phyloP scores from a whole-genome alignment of 2,888 invertebrate species.

The Argyresthia albistria region DNA sequence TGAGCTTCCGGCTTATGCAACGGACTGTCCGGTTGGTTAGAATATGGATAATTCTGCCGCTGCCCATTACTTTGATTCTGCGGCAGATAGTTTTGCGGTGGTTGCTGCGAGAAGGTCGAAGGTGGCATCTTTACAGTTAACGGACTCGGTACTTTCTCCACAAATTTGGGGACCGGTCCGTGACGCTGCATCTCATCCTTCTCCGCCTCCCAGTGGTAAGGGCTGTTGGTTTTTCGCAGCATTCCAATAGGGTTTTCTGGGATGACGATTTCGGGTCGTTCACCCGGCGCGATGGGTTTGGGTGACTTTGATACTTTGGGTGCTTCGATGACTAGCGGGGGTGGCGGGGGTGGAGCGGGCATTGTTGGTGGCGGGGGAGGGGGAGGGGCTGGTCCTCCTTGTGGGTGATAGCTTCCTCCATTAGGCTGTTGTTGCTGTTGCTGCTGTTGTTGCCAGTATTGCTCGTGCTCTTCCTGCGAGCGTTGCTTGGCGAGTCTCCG shows the following conservation, averaged over 20 bases:
- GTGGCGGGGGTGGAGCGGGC: slow-evolving; percentile 72
- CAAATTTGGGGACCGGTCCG: slow-evolving; percentile 58
- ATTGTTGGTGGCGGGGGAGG: slow-evolving; percentile 59
- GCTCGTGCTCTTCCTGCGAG: slow-evolving; percentile 73
- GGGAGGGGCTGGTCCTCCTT: slow-evolving; percentile 45
- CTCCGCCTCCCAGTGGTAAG: slow-evolving; percentile 75
- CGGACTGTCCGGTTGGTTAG: slow-evolving; percentile 55
- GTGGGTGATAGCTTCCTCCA: slow-evolving; percentile 34
- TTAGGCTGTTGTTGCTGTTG: slow-evolving; percentile 23
- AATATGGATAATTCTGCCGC: slow-evolving; percentile 28
- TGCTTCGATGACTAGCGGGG: slow-evolving; percentile 70
- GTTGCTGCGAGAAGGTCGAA: slow-evolving; percentile 47
- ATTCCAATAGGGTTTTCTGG: slow-evolving; percentile 81
- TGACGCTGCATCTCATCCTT: slow-evolving; percentile 68
- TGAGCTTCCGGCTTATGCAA: slow-evolving; percentile 62
- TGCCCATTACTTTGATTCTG: slow-evolving; percentile 37
- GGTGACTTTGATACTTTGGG: slow-evolving; percentile 54
- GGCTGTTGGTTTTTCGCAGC: slow-evolving; percentile 78
- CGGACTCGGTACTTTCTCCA: slow-evolving; percentile 60
- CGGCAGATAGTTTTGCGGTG: slow-evolving; percentile 48
- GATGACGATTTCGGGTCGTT: slow-evolving; percentile 82
- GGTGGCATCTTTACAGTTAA: slow-evolving; percentile 59
- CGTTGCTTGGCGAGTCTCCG: slow-evolving; percentile 78
- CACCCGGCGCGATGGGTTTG: slow-evolving; percentile 67
- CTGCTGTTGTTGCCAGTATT: slow-evolving; percentile 36